Conservation (phyloP, 2,888 invertebrate genomes). For the Polyommatus icarus region DNA sequence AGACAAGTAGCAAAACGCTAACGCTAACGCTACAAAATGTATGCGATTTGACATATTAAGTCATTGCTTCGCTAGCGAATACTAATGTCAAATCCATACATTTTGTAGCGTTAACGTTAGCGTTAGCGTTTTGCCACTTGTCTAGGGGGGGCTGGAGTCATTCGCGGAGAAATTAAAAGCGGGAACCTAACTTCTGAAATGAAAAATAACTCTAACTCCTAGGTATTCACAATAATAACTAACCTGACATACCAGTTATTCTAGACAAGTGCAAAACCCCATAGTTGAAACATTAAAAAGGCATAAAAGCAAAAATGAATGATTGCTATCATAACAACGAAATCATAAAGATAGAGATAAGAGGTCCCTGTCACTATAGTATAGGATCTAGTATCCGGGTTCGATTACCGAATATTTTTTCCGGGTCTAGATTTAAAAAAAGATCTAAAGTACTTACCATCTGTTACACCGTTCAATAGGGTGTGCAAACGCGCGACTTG, state of each 20-base stretch:
- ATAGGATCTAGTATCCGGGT: slow-evolving; percentile 43
- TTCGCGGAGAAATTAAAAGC: no score
- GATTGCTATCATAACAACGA: slow-evolving; percentile 1
- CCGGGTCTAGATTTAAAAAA: slow-evolving; percentile 41
- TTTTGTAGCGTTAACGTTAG: no score
- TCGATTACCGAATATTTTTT: slow-evolving; percentile 40
- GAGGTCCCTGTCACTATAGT: background rate
- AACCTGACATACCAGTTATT: background rate
- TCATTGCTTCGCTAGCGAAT: no score
- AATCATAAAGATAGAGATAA: slow-evolving; percentile 5
- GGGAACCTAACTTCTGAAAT: no score
- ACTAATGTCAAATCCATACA: no score
- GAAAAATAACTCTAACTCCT: no score
- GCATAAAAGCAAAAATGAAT: background rate
- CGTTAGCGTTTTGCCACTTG: no score
- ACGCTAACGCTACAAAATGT: no score
- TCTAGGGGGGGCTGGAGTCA: no score
- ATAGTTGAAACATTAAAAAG: background rate
- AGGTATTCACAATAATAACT: background rate
- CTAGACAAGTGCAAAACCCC: background rate
- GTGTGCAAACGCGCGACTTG: background rate
- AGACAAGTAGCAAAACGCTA: no score
- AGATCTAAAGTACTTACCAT: background rate
- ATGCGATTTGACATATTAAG: no score
- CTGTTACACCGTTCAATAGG: slow-evolving; percentile 23